Percentiles rank a stretch among this genome's conserved stretches.
Conservation (phyloP, 2,113 vertebrate genomes). For the Brienomyrus brachyistius region DNA sequence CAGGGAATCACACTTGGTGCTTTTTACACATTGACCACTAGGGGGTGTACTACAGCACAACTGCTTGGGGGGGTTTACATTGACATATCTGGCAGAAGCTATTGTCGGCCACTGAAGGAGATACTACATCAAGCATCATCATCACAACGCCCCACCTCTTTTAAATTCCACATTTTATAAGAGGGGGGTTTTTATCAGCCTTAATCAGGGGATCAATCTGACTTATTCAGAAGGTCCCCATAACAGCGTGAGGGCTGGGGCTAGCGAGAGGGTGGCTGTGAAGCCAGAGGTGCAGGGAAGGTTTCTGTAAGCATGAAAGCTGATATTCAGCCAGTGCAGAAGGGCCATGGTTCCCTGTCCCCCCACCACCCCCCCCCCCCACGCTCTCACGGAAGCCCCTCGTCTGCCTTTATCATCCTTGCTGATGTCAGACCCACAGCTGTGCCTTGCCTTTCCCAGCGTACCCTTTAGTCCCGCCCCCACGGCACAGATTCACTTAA, state of each 20-base stretch:
- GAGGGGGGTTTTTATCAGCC: not conserved
- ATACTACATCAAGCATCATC: not conserved
- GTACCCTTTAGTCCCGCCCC: not conserved
- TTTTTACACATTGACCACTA: not conserved
- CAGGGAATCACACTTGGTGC: not conserved
- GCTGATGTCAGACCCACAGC: not conserved
- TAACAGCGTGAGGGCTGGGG: not conserved
- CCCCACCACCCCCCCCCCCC: not conserved
- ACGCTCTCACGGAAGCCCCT: not conserved
- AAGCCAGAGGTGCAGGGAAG: not conserved
- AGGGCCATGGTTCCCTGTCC: not conserved
- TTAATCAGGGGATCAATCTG: not conserved
- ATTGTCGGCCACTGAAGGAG: not conserved
- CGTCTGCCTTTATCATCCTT: not conserved
- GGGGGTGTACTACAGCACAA: not conserved
- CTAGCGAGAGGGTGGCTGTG: not conserved
- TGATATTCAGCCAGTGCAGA: not conserved
- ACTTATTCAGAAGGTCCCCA: not conserved
- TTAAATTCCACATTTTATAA: not conserved
- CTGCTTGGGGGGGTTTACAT: not conserved
- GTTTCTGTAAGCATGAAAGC: not conserved
- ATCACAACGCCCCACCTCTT: not conserved
- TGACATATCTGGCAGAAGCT: not conserved
- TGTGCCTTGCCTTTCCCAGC: not conserved
- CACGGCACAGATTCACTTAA: not conserved